phyloP scores from a whole-genome alignment of 2,888 invertebrate genomes.

The Sinotaia quadrata region DNA sequence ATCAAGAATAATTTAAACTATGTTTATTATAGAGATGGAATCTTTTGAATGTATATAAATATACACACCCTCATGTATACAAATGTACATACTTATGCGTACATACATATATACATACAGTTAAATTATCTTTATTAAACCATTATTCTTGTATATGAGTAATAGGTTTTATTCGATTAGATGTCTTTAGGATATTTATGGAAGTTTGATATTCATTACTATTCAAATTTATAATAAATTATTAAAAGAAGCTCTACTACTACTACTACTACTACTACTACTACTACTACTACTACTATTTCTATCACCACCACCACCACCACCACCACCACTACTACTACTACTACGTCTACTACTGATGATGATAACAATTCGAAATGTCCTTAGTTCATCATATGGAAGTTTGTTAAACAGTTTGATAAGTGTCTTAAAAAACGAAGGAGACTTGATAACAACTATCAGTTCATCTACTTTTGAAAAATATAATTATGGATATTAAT shows the following conservation, averaged over 20 bases:
- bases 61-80: neutral
- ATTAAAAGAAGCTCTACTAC: neutral
- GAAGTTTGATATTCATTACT: neutral
- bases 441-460: too few relatives aligned
- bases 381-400: too few relatives aligned
- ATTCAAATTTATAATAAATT: neutral
- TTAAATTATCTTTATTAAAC: neutral
- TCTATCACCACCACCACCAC: neutral
- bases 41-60: too few relatives aligned
- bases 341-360: neutral
- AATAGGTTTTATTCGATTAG: neutral
- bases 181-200: neutral
- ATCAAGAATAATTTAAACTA: too few relatives aligned
- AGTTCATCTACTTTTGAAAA: too few relatives aligned
- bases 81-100: neutral
- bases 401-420: too few relatives aligned
- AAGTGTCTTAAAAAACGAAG: too few relatives aligned
- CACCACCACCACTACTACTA: neutral
- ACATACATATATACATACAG: neutral
- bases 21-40: too few relatives aligned
- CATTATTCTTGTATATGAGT: neutral
- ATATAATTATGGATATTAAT: too few relatives aligned
- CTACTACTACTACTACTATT: neutral
- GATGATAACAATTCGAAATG: too few relatives aligned
- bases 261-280: slow-evolving; percentile 1